Evolutionary conservation across 2,888 invertebrate genomes (phyloP), one percentile per base, ranked within the genome.

Genomic region (Ochropleura plecta): DNA sequence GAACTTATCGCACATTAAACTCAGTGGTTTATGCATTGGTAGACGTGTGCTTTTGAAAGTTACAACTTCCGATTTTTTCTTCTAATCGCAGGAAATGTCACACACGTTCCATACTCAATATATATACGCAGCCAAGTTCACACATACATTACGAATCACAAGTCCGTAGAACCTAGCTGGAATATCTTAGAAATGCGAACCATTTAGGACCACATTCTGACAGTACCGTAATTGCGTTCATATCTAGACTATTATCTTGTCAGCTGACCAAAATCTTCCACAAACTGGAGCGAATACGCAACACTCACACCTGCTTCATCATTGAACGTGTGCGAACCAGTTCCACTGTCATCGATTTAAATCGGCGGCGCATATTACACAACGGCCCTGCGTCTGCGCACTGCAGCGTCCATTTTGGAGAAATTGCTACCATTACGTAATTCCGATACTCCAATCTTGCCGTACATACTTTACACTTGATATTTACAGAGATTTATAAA

Each of bases 351-450:
- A 88, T 90, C 87, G 78, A 67, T 76, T 77, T 83, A 88, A 89
- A 85, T 86, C 87, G 81, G 81, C 85, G 83, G 81, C 85, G 83
- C 81, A 77, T 79, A 77, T 93, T 93, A 90, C 88, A 85, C 84
- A 91, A 91, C 81, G 62, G 88, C 90, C 90, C 91, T 90, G 79
- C 70, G 69, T 69, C 69, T 55, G 70, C 65, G 48, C 82, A 83
- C 73, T 81, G 81, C 78, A 68, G 69, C 78, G 76, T 79, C 86
- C 89, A 86, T 92, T 93, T 94, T 86, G 90, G 92, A 89, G 92
- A 93, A 93, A 93, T 91, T 91, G 86, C 84, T 76, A 82, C 86
- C 82, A 86, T 94, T 92, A 89, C 83, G 86, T 90, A 93, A 92
- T 65, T 63, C 76, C 81, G 83, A 86, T 82, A 92, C 63, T 63